Base-by-base conservation (phyloP, 2,113 vertebrate species). In the Serilophus lunatus region DNA sequence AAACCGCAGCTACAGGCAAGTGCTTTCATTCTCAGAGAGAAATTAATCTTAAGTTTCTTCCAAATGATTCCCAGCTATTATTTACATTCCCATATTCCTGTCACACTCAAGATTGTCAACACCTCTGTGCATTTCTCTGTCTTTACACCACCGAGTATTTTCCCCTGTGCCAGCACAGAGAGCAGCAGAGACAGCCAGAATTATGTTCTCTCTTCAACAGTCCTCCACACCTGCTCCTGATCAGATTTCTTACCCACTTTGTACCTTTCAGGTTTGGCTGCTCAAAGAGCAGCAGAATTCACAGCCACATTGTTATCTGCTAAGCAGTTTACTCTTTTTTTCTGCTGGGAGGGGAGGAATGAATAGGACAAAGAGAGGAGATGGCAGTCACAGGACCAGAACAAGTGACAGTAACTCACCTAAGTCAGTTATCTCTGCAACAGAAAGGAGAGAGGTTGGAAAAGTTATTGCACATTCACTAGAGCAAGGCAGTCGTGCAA, bases 401-500 rank as follows among this genome's bases (percentile, higher is more conserved):
- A 97, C 18, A 88, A 53, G 82, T 36, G n/a, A 23, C 36, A 95
- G 79, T 77, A 89, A 98, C 98, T 98, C 97, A 98, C 98, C 98
- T 96, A 98, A 47, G 87, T 98, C 98, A 97, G 97, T 97, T 96
- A 98, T 88, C 92, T 98, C 98, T 98, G 98, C 78, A 98, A 98
- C 97, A 96, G 96, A 98, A 98, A 98, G 96, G 96, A 96, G 76
- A 97, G 90, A 92, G 92, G 96, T 96, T 96, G 87, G 96, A 93
- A 96, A 95, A 95, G 80, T 96, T 93, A 98, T 49, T 66, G 42
- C 78, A 92, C 31, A 2, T 88, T 86, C 86, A 93, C 61, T 84
- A 92, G 64, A 95, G 92, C 35, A 89, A 64, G 91, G 69, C 53
- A 94, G 89, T 50, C 74, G 28, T 35, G 86, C 92, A 95, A 25